Evolutionary conservation across 2,113 vertebrate species (phyloP).

Genomic region (Leptosomus discolor): DNA sequence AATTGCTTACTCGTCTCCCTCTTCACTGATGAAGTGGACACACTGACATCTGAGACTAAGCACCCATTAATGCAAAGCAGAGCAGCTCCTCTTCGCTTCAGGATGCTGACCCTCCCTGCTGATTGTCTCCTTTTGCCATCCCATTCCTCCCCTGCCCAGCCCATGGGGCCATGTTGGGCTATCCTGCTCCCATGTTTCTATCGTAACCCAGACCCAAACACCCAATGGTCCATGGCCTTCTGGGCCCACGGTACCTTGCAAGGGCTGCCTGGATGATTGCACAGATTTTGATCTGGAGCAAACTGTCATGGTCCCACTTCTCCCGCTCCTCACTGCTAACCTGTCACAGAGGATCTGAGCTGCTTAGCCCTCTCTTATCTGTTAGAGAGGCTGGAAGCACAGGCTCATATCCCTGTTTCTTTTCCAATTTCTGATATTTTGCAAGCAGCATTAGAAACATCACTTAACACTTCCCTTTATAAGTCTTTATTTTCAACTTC

Average conservation of each 20-base stretch:
- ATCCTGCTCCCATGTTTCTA: not conserved
- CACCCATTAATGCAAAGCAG: not conserved
- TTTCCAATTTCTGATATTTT: not conserved
- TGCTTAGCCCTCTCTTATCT: not conserved
- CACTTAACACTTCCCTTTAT: not conserved
- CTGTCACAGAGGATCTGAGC: not conserved
- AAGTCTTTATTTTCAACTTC: not conserved
- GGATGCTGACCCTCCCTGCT: not conserved
- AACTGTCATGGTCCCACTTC: rapidly evolving
- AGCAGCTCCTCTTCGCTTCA: not conserved
- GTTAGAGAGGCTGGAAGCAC: not conserved
- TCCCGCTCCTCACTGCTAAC: not conserved
- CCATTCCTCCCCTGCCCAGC: rapidly evolving
- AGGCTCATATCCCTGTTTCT: not conserved
- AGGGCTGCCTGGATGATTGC: not conserved
- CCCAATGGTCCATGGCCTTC: rapidly evolving
- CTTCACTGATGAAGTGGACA: not conserved
- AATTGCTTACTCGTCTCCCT: not conserved
- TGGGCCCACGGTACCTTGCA: rapidly evolving
- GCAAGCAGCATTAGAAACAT: not conserved
- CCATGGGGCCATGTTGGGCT: rapidly evolving
- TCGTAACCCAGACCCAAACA: rapidly evolving
- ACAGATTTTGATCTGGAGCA: not conserved
- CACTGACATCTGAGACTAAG: not conserved
- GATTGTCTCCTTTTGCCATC: not conserved